Conservation (phyloP, 2,888 invertebrate genomes). For the Poecilobothrus nobilitatus region DNA sequence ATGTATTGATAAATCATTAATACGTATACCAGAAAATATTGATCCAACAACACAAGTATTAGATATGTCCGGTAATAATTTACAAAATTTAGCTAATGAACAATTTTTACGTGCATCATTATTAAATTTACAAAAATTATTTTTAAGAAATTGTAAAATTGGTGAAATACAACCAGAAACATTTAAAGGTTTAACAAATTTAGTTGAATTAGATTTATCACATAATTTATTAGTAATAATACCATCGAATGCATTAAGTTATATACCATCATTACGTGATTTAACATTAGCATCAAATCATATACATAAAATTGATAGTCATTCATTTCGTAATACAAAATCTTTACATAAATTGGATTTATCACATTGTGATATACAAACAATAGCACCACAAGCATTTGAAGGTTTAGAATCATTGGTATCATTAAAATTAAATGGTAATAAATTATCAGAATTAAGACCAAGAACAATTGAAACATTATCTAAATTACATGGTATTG, state of each 20-base stretch:
- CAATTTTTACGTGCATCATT: constrained; percentile 73
- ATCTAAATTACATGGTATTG: constrained; percentile 67
- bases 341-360: constrained; percentile 75
- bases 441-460: constrained; percentile 64
- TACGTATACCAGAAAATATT: constrained; percentile 75
- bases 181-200: constrained; percentile 76
- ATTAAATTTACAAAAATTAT: constrained; percentile 78
- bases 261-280: constrained; percentile 73
- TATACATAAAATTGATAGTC: constrained; percentile 65
- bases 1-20: constrained; percentile 74
- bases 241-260: constrained; percentile 69
- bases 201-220: constrained; percentile 82
- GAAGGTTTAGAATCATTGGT: constrained; percentile 67
- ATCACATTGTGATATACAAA: constrained; percentile 71
- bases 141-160: constrained; percentile 73
- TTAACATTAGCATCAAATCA: constrained; percentile 74
- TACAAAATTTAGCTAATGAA: constrained; percentile 73
- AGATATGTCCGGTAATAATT: constrained; percentile 79
- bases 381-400: constrained; percentile 68
- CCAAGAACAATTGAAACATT: constrained; percentile 65
- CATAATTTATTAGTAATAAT: constrained; percentile 72
- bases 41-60: constrained; percentile 85
- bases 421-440: constrained; percentile 71
- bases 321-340: constrained; percentile 65
- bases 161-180: constrained; percentile 79